Evolutionary conservation across 1,140 invertebrate species (phyloP).

Genomic region (Zaprionus lachaisei): DNA sequence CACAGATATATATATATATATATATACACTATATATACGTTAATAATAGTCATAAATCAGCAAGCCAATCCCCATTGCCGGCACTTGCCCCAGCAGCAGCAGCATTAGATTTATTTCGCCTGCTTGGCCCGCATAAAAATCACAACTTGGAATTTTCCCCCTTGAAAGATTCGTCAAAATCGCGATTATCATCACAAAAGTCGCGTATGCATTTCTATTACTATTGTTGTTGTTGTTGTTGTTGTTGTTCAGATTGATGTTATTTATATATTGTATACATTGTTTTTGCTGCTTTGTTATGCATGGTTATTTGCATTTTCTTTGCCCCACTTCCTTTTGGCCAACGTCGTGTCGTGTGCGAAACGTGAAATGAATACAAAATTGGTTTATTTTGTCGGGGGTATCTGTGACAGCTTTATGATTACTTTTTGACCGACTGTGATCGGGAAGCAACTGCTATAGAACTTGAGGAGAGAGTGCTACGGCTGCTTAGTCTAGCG

Average conservation of each 20-base stretch:
- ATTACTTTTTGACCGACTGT: background rate
- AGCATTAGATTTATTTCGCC: conserved; percentile 44
- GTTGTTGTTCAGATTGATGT: background rate
- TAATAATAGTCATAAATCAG: conserved; percentile 42
- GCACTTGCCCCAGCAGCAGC: conserved; percentile 27
- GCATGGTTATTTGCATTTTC: conserved; percentile 56
- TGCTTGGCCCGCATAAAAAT: conserved; percentile 53
- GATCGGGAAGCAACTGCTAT: background rate
- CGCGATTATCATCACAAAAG: conserved; percentile 17
- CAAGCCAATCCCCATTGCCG: conserved; percentile 51
- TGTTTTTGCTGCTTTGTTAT: conserved; percentile 33
- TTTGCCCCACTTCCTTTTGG: conserved; percentile 53
- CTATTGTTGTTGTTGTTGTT: conserved; percentile 15
- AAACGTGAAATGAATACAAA: conserved; percentile 55
- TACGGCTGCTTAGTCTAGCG: background rate
- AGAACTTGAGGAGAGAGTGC: background rate
- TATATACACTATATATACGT: background rate
- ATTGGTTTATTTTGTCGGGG: background rate
- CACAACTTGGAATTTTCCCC: conserved; percentile 39
- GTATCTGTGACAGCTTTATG: background rate
- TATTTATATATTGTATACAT: conserved; percentile 7
- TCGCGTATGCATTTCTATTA: conserved; percentile 21
- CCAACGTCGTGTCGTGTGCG: conserved; percentile 16
- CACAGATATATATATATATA: background rate
- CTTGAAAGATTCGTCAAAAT: conserved; percentile 11